These are phyloP conservation scores for Ptychodera flava DNA, from an alignment of 35 echinoderm and acorn worm species.

Conservation along the genomic window DNA sequence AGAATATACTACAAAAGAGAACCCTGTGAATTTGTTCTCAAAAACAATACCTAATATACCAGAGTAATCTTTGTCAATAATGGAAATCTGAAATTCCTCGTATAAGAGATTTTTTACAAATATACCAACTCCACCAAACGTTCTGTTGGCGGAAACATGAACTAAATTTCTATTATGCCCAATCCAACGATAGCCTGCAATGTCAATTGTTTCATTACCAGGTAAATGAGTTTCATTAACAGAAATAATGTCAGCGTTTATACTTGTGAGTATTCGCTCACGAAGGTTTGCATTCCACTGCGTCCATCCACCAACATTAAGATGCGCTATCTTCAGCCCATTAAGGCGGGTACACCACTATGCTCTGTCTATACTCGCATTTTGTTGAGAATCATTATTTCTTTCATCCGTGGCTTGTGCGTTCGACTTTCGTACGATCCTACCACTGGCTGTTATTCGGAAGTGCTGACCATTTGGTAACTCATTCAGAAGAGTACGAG, in stretches of 20 bases:
- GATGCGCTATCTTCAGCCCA: background rate
- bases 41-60: background rate
- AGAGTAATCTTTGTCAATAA: background rate
- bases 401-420: no score
- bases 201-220: background rate
- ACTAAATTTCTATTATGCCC: background rate
- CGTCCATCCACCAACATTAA: background rate
- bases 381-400: no score
- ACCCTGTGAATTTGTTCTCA: background rate
- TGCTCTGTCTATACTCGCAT: no score
- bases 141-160: background rate
- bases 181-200: background rate
- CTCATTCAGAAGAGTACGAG: no score
- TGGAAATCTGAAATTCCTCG: background rate
- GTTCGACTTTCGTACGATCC: no score
- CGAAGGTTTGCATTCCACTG: background rate
- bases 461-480: no score
- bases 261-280: background rate
- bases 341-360: background rate
- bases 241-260: background rate
- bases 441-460: no score
- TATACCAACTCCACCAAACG: background rate
- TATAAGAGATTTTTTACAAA: background rate
- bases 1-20: background rate
- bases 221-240: background rate